phyloP scores from a whole-genome alignment of 2,888 invertebrate genomes.

The Ormia ochracea region DNA sequence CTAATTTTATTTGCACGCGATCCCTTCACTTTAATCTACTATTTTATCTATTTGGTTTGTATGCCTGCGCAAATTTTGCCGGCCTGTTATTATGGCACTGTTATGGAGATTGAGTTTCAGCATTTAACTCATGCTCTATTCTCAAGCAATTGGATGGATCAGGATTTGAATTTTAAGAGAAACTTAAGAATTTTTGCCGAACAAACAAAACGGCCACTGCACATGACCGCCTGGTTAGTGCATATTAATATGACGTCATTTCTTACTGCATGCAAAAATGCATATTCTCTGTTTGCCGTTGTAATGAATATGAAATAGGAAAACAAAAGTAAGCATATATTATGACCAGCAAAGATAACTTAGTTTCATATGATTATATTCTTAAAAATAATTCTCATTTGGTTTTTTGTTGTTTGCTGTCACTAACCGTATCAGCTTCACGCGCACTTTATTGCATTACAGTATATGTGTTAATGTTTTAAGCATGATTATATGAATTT shows the following conservation, averaged over 20 bases:
- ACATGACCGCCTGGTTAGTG: slow-evolving; percentile 54
- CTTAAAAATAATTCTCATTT: no score
- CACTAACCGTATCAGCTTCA: neutral
- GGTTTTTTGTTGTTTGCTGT: neutral
- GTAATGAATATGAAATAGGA: slow-evolving; percentile 43
- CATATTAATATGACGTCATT: slow-evolving; percentile 54
- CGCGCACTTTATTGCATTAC: neutral
- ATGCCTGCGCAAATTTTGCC: slow-evolving; percentile 57
- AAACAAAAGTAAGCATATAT: no score
- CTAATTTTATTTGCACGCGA: slow-evolving; percentile 52
- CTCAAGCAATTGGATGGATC: slow-evolving; percentile 59
- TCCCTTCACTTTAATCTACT: slow-evolving; percentile 43
- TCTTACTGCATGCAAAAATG: slow-evolving; percentile 49
- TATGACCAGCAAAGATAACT: no score
- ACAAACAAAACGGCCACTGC: slow-evolving; percentile 14
- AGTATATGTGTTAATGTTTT: no score
- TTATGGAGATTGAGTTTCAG: slow-evolving; percentile 55
- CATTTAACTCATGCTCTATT: slow-evolving; percentile 55
- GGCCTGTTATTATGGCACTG: slow-evolving; percentile 58
- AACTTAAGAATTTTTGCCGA: slow-evolving; percentile 55
- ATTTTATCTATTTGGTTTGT: slow-evolving; percentile 44
- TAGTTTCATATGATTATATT: no score
- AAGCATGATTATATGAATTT: neutral
- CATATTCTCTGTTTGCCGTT: slow-evolving; percentile 57
- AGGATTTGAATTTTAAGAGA: slow-evolving; percentile 48